Percentiles rank a stretch among this genome's conserved stretches.
phyloP scores from a whole-genome alignment of 1,140 invertebrate species.

The Zaprionus nigranus region DNA sequence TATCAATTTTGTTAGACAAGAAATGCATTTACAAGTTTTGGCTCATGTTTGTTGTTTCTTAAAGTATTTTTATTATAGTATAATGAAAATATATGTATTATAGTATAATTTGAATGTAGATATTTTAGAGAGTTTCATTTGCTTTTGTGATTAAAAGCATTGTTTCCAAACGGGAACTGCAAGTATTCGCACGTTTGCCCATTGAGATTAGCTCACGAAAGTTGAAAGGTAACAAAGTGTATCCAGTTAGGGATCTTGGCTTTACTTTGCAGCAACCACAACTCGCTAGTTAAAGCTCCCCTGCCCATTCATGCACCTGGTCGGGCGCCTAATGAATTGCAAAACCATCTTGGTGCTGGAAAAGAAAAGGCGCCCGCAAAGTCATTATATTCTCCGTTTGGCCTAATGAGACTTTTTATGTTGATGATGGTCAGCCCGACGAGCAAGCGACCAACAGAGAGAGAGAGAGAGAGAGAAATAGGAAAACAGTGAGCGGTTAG shows the following conservation, averaged over 20 bases:
- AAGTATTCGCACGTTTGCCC: neutral
- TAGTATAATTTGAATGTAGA: no score
- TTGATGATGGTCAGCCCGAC: constrained; percentile 52
- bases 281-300: neutral
- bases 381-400: constrained; percentile 80
- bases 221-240: neutral
- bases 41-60: no score
- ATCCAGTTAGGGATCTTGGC: neutral
- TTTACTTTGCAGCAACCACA: neutral
- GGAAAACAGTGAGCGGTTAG: neutral
- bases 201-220: neutral
- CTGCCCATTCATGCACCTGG: constrained; percentile 46
- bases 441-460: neutral
- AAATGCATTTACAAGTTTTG: no score
- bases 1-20: no score
- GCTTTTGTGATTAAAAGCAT: neutral
- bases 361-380: constrained; percentile 34
- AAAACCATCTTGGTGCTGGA: constrained; percentile 50
- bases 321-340: constrained; percentile 63
- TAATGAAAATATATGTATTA: no score
- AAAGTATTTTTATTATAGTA: no score
- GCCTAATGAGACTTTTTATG: constrained; percentile 80
- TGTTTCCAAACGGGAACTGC: neutral
- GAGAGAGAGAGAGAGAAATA: neutral
- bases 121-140: no score